Evolutionary conservation across 1,140 invertebrate genomes (phyloP).

Genomic region (Lysiphlebus fabarum): DNA sequence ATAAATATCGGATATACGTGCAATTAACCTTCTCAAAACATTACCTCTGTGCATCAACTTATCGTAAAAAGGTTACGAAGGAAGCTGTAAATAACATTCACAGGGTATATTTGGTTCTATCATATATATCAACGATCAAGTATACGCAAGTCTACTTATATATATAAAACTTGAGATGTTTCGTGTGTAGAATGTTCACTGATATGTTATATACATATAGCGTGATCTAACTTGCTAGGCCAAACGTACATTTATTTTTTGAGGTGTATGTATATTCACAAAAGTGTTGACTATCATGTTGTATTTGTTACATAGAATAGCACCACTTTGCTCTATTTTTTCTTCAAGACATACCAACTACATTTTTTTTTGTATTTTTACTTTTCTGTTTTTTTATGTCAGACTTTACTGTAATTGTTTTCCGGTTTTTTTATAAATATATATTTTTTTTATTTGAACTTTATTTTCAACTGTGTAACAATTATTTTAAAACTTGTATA

Average conservation of each 20-base stretch:
- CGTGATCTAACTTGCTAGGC: no score
- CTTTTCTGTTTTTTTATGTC: background rate
- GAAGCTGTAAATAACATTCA: constrained; percentile 39
- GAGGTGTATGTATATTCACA: no score
- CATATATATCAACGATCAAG: constrained; percentile 33
- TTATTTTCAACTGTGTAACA: background rate
- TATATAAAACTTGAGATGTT: no score
- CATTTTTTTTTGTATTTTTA: background rate
- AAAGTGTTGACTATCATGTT: background rate
- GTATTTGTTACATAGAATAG: constrained; percentile 21
- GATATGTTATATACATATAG: no score
- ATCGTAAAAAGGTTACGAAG: constrained; percentile 30
- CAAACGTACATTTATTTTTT: no score
- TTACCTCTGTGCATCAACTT: constrained; percentile 40
- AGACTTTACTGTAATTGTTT: background rate
- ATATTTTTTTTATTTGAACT: constrained; percentile 8
- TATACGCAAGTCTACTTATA: constrained; percentile 18
- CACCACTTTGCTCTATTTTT: constrained; percentile 22
- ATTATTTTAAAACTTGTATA: background rate
- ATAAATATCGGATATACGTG: constrained; percentile 15
- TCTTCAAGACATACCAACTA: constrained; percentile 14
- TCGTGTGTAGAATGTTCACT: no score
- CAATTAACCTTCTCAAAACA: constrained; percentile 26
- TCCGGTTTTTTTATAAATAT: no score
- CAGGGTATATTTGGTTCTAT: constrained; percentile 31